These are phyloP conservation scores for Sphinx pinastri DNA, from an alignment of 2,888 invertebrate genomes.

Conservation along the genomic window DNA sequence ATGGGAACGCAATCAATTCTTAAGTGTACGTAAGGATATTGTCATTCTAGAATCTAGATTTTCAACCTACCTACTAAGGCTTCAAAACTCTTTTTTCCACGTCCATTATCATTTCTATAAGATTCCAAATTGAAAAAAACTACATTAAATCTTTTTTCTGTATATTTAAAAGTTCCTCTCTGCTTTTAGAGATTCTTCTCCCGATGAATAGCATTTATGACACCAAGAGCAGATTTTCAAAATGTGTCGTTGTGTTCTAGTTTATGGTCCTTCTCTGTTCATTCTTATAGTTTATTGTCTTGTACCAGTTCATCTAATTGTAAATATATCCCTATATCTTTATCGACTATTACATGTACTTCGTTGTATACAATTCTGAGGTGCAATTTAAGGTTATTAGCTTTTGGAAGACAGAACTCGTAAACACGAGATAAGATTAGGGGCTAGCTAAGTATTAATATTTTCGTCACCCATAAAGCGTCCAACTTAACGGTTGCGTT, in stretches of 20 bases:
- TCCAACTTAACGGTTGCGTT: background rate
- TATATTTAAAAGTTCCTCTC: no score
- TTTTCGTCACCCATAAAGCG: background rate
- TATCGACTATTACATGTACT: background rate
- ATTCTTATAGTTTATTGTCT: background rate
- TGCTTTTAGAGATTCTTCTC: no score
- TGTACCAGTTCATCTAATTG: background rate
- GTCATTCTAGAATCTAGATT: background rate
- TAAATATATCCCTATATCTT: background rate
- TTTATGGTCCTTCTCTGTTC: background rate
- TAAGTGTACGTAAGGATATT: background rate
- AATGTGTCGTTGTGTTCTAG: background rate
- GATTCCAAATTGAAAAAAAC: no score
- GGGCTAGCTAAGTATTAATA: background rate
- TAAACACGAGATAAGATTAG: constrained; percentile 17
- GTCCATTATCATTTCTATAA: no score
- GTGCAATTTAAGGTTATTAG: background rate
- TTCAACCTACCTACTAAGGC: background rate
- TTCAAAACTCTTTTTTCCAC: background rate
- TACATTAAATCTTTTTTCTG: no score
- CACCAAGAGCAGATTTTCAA: background rate
- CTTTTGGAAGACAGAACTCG: background rate
- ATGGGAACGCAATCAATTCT: background rate
- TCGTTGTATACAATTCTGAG: background rate
- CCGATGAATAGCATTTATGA: no score